Evolutionary conservation across 2,113 vertebrate species (phyloP).

Genomic region (Gymnobelideus leadbeateri): DNA sequence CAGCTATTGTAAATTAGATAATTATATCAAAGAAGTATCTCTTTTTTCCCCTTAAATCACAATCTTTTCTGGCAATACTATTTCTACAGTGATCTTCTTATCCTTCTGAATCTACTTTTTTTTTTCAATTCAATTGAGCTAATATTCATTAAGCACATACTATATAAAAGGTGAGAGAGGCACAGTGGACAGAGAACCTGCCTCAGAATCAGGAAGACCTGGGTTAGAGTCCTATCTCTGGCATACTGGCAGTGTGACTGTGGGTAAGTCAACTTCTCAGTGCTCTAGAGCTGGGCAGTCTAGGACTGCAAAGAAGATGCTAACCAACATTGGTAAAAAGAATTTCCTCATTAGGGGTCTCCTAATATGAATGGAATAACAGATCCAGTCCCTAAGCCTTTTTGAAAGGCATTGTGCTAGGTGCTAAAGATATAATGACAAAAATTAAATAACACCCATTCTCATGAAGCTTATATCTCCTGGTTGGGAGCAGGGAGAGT

Average conservation of each 20-base stretch:
- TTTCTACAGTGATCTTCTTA: background rate
- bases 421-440: background rate
- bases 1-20: conserved; percentile 7
- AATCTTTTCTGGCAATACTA: background rate
- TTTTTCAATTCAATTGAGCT: background rate
- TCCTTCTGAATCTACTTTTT: background rate
- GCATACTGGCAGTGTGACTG: background rate
- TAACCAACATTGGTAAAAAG: background rate
- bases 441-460: background rate
- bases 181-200: background rate
- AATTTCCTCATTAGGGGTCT: background rate
- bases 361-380: background rate
- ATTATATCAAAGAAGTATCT: background rate
- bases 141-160: background rate
- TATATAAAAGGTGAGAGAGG: background rate
- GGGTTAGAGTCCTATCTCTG: background rate
- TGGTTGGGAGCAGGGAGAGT: background rate
- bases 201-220: background rate
- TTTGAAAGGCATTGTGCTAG: background rate
- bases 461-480: background rate
- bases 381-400: background rate
- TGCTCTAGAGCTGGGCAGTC: background rate
- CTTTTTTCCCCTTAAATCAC: background rate
- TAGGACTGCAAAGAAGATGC: background rate
- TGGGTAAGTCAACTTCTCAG: background rate